Conservation (phyloP, 2,888 invertebrate genomes). For the Pristionchus mayeri region DNA sequence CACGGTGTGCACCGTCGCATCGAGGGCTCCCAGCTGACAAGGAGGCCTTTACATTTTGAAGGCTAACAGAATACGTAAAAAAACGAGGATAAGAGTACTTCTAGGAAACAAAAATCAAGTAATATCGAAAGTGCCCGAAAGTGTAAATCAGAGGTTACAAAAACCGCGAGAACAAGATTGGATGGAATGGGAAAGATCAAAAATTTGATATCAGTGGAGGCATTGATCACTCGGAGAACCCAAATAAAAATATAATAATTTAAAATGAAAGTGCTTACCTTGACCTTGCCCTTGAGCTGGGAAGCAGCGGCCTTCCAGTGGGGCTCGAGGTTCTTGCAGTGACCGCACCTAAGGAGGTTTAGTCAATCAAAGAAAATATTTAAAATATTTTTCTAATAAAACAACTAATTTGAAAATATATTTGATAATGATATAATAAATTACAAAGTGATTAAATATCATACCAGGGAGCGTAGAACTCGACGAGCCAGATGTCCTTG, state of each 20-base stretch:
- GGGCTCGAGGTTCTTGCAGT: constrained; percentile 95
- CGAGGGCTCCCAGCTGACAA: constrained; percentile 87
- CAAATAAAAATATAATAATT: too few species aligned
- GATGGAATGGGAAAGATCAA: too few species aligned
- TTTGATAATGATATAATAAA: constrained; percentile 81
- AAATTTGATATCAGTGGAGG: too few species aligned
- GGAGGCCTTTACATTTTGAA: too few species aligned
- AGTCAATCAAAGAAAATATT: not conserved
- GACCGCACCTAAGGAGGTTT: constrained; percentile 83
- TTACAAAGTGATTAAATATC: not conserved
- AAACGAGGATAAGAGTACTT: too few species aligned
- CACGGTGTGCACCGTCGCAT: constrained; percentile 91
- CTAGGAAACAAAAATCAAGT: too few species aligned
- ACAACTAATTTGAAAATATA: not conserved
- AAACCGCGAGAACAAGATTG: too few species aligned
- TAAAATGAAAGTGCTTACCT: constrained; percentile 79
- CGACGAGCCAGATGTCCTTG: constrained; percentile 96
- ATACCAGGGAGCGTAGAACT: constrained; percentile 88
- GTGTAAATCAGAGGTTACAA: too few species aligned
- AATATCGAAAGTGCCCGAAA: too few species aligned
- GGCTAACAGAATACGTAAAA: too few species aligned
- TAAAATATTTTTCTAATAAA: not conserved
- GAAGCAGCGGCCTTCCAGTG: constrained; percentile 96
- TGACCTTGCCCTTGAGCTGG: constrained; percentile 93
- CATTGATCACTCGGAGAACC: too few species aligned